Conservation (phyloP, 1,140 invertebrate genomes). For the Ceratitis capitata region DNA sequence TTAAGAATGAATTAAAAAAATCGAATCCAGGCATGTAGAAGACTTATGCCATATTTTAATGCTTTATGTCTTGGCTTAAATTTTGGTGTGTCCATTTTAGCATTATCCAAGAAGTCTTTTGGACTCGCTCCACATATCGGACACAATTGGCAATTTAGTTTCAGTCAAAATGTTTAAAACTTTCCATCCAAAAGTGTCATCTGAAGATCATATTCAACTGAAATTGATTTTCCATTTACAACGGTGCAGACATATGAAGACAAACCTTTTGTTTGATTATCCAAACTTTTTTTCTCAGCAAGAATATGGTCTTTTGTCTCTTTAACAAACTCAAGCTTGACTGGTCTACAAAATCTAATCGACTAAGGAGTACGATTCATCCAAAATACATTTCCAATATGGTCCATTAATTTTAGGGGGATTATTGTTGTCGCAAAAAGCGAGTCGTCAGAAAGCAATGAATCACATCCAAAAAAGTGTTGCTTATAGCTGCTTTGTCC, state of each 20-base stretch:
- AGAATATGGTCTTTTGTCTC: not conserved
- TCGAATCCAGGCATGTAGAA: too few species aligned
- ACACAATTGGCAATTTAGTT: not conserved
- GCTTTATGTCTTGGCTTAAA: too few species aligned
- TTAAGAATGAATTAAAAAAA: too few species aligned
- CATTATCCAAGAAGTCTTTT: too few species aligned
- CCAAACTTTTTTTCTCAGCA: not conserved
- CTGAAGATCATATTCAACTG: not conserved
- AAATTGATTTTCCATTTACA: too few species aligned
- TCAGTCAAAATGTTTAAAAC: not conserved
- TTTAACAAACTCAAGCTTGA: not conserved
- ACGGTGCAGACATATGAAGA: too few species aligned
- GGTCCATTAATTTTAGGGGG: not conserved
- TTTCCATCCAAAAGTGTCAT: not conserved
- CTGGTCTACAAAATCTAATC: not conserved
- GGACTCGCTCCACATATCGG: not conserved
- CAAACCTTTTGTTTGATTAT: not conserved
- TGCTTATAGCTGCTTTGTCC: too few species aligned
- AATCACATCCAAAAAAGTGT: too few species aligned
- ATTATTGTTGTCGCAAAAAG: not conserved
- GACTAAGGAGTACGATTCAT: not conserved
- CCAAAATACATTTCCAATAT: not conserved
- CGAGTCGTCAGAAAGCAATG: not conserved
- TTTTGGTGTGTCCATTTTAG: too few species aligned
- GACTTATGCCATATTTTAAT: too few species aligned